phyloP scores from a whole-genome alignment of 2,113 vertebrate species.

The Excalfactoria chinensis region DNA sequence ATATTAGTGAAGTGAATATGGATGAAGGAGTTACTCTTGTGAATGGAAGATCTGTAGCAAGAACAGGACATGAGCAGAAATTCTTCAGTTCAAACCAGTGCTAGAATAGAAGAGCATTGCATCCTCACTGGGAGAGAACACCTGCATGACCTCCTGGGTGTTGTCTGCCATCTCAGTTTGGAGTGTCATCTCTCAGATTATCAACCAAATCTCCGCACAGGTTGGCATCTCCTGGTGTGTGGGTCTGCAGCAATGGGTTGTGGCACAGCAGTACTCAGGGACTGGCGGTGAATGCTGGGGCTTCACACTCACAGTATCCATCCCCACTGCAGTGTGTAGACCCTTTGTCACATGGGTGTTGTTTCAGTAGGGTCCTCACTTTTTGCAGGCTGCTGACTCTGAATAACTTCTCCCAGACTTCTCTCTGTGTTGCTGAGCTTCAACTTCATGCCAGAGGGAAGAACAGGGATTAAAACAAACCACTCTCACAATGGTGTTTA shows the following conservation, averaged over 20 bases:
- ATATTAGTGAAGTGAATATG: background rate
- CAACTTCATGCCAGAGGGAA: constrained; percentile 2
- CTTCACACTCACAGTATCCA: background rate
- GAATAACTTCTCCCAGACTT: background rate
- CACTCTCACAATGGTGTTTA: constrained; percentile 31
- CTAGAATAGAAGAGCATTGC: background rate
- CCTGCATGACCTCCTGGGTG: background rate
- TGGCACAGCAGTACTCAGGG: background rate
- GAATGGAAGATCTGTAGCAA: background rate
- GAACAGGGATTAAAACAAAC: background rate
- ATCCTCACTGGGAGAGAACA: background rate
- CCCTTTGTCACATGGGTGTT: background rate
- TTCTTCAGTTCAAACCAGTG: background rate
- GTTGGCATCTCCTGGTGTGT: background rate
- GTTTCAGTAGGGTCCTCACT: background rate
- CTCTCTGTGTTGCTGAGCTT: background rate
- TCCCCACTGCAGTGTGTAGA: background rate
- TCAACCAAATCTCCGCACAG: background rate
- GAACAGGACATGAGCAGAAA: background rate
- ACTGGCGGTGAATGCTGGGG: background rate
- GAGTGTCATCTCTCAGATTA: background rate
- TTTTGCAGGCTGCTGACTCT: background rate
- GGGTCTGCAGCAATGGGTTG: background rate
- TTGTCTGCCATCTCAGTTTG: background rate
- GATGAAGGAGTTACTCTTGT: background rate